These are phyloP conservation scores for Teleogryllus oceanicus DNA, from an alignment of 2,888 invertebrate species.

Conservation along the genomic window DNA sequence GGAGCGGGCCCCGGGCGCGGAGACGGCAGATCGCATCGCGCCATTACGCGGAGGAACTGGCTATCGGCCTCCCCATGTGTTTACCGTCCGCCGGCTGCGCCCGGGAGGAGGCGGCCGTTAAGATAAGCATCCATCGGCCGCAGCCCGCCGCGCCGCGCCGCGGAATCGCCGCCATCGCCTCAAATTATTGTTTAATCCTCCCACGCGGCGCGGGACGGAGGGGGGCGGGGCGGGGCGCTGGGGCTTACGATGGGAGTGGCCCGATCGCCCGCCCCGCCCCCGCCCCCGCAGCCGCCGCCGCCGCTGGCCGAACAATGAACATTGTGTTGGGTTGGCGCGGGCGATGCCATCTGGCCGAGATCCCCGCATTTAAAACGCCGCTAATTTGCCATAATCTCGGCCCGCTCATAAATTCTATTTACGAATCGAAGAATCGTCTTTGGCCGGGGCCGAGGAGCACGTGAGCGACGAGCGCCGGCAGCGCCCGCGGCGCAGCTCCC, in stretches of 20 bases:
- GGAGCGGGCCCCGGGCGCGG: background rate
- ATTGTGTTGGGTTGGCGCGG: background rate
- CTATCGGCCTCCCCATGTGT: background rate
- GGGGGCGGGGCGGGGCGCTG: no score
- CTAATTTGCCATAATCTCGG: background rate
- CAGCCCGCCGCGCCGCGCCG: background rate
- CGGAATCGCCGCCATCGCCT: background rate
- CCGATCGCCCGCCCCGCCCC: background rate
- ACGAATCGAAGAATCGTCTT: constrained; percentile 12
- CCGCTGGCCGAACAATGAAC: background rate
- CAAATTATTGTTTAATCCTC: constrained; percentile 18
- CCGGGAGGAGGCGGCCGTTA: background rate
- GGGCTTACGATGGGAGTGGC: background rate
- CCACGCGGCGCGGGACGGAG: background rate
- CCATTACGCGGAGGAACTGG: background rate
- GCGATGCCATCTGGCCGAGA: background rate
- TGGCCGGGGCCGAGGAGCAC: background rate
- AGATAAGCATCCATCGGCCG: constrained; percentile 7
- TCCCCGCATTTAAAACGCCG: constrained; percentile 18
- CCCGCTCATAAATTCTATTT: constrained; percentile 3
- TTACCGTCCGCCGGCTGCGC: background rate
- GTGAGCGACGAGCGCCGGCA: background rate
- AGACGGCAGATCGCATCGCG: background rate
- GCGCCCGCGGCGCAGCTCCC: background rate
- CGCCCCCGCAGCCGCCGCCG: background rate